Base-by-base conservation (phyloP, 2,888 invertebrate genomes). In the Lamellibrachia satsuma region DNA sequence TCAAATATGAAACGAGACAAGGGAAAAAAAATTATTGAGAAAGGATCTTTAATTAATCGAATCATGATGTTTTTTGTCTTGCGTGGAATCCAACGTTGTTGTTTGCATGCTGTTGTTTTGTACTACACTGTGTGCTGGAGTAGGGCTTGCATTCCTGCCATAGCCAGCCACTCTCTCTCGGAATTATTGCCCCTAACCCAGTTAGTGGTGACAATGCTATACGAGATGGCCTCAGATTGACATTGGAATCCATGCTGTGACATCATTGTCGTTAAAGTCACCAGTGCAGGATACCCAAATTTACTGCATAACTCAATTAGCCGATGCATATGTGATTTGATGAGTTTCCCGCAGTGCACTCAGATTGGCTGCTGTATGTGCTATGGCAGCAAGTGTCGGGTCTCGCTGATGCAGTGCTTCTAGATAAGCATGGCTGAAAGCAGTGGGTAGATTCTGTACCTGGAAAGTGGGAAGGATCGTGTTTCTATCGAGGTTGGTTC, bases 241-340 rank as follows among this genome's bases (percentile, higher is more conserved):
- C 75, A 75, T n/a, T 22, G 75, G 22, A 22, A 75, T 75, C 75
- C 22, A 15, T 22, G 75, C 75, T 75, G 75, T 75, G 75, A 11
- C 75, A 75, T 22, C 22, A 22, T 75, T 75, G 75, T 75, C 75
- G 75, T 22, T 22, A 75, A 11, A n/a, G 22, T n/a, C 75, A 6
- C 22, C 75, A 22, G 75, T 75, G 15, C 75, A 22, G 75, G 75
- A 75, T 75, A 75, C 75, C 75, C 75, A 75, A 15, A 75, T 75
- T 75, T 75, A 75, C n/a, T 75, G 15, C 75, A 75, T 75, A 75
- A 75, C 75, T 75, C 0, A n/a, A 75, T 75, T 75, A 75, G 75
- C 75, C 75, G 75, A 75, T 75, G 75, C 75, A 75, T 75, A 75
- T 75, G 75, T 75, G 75, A 75, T 75, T 75, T 75, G 75, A 75